Percentiles rank a stretch among this genome's conserved stretches.
These are phyloP conservation scores for Chrysopa pallens DNA, from an alignment of 1,140 invertebrate genomes.

Conservation along the genomic window DNA sequence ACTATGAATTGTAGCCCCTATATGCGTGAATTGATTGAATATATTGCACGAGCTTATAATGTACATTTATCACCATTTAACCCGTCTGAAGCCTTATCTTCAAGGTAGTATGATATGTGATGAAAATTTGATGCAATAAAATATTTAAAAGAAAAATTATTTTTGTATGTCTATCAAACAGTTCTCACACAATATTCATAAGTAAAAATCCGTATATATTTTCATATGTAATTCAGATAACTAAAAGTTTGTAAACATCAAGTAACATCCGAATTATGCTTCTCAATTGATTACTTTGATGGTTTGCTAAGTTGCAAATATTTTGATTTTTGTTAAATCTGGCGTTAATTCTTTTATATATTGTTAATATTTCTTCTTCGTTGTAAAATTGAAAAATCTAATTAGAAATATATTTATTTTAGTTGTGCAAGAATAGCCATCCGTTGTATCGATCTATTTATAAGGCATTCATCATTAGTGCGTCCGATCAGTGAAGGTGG, in stretches of 20 bases:
- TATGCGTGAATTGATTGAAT: conserved; percentile 82
- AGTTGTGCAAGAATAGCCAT: conserved; percentile 49
- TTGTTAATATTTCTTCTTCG: no score
- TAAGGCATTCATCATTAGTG: conserved; percentile 69
- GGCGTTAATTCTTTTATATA: no score
- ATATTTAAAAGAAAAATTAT: background rate
- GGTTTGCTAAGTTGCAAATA: no score
- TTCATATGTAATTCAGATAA: no score
- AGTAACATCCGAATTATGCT: no score
- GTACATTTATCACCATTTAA: conserved; percentile 59
- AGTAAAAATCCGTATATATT: no score
- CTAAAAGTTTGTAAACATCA: no score
- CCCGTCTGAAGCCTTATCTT: conserved; percentile 43
- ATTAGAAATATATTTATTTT: background rate
- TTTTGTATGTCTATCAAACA: no score
- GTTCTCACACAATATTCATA: no score
- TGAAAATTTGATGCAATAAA: conserved; percentile 3
- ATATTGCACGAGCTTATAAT: conserved; percentile 56
- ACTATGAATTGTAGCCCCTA: conserved; percentile 53
- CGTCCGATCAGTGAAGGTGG: conserved; percentile 65
- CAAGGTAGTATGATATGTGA: conserved; percentile 34
- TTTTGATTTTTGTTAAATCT: no score
- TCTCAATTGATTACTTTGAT: no score
- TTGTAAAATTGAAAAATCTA: no score
- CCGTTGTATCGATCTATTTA: conserved; percentile 70